A percentile compares a stretch with the other conserved stretches of the same genome.
Evolutionary conservation across 2,888 invertebrate species (phyloP).

Genomic region (Lochmaea crataegi): DNA sequence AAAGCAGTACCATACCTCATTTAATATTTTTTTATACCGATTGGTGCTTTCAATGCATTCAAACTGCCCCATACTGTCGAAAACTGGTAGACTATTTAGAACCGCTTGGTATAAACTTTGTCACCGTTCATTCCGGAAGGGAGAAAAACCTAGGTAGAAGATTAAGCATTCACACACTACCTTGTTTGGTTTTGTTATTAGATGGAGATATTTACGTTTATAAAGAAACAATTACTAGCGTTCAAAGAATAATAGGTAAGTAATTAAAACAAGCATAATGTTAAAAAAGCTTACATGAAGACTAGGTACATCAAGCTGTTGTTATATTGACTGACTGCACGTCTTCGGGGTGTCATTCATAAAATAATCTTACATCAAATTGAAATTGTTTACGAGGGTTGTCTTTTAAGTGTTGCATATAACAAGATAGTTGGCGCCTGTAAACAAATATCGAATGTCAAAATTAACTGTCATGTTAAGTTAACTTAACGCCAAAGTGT

Average conservation of each 20-base stretch:
- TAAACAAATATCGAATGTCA: too few species aligned
- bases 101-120: slow-evolving; percentile 84
- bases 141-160: slow-evolving; percentile 82
- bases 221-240: slow-evolving; percentile 82
- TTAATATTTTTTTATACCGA: slow-evolving; percentile 93
- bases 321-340: background rate
- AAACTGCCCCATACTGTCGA: slow-evolving; percentile 87
- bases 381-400: too few species aligned
- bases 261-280: slow-evolving; percentile 31
- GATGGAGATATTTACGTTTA: slow-evolving; percentile 89
- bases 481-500: too few species aligned
- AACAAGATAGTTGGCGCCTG: too few species aligned
- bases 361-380: too few species aligned
- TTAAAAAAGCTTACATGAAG: background rate
- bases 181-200: slow-evolving; percentile 82
- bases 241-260: slow-evolving; percentile 84
- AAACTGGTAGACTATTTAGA: slow-evolving; percentile 88
- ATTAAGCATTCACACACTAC: slow-evolving; percentile 84
- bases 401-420: too few species aligned
- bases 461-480: too few species aligned
- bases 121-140: slow-evolving; percentile 86
- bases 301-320: background rate
- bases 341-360: too few species aligned
- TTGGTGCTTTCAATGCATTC: slow-evolving; percentile 94
- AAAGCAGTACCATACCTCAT: slow-evolving; percentile 84